Conservation (phyloP, 2,888 invertebrate species). For the Geotrupes spiniger region DNA sequence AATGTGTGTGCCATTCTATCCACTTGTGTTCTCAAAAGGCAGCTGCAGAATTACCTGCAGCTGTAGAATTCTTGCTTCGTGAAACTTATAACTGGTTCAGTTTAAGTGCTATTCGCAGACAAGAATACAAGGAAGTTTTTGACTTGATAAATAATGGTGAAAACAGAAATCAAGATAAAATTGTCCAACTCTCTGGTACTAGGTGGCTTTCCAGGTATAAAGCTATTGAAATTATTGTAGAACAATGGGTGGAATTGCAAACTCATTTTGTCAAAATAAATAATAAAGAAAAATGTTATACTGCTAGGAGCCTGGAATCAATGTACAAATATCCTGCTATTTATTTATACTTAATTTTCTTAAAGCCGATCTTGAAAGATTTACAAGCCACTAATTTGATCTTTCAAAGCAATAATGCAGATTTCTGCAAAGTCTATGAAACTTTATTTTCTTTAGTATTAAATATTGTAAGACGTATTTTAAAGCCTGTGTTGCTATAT, state of each 20-base stretch:
- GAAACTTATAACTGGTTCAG: slow-evolving; percentile 35
- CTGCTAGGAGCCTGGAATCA: too few species aligned
- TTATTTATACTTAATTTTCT: too few species aligned
- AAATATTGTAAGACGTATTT: too few species aligned
- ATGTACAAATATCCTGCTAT: too few species aligned
- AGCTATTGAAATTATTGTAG: slow-evolving; percentile 26
- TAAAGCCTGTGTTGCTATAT: too few species aligned
- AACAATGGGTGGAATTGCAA: slow-evolving; percentile 28
- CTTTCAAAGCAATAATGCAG: too few species aligned
- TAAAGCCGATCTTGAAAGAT: too few species aligned
- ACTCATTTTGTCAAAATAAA: slow-evolving; percentile 6
- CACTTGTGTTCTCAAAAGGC: slow-evolving; percentile 33
- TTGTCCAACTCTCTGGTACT: slow-evolving; percentile 22
- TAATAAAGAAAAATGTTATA: slow-evolving; percentile 13
- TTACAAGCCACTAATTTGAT: too few species aligned
- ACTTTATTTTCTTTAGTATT: too few species aligned
- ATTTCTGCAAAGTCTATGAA: too few species aligned
- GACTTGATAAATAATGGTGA: slow-evolving; percentile 22
- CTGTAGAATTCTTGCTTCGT: slow-evolving; percentile 31
- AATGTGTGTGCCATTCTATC: slow-evolving; percentile 33
- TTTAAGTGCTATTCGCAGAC: slow-evolving; percentile 25
- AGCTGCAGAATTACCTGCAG: slow-evolving; percentile 26
- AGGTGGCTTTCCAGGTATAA: slow-evolving; percentile 32
- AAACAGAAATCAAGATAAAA: slow-evolving; percentile 16
- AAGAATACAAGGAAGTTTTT: slow-evolving; percentile 25